Conservation (phyloP, 2,113 vertebrate species). For the Cichladusa arquata region DNA sequence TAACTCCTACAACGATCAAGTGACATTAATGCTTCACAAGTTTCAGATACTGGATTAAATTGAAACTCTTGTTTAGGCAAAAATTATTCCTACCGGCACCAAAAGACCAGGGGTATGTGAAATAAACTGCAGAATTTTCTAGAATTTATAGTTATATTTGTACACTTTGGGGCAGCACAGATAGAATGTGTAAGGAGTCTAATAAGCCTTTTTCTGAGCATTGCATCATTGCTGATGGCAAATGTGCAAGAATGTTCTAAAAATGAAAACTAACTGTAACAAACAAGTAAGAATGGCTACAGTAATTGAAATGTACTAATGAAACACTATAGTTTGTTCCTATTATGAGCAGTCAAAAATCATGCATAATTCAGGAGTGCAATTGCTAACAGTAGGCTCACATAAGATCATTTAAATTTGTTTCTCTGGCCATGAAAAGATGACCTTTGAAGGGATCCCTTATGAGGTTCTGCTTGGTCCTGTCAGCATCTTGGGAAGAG, state of each 20-base stretch:
- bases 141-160: neutral
- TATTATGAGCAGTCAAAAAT: constrained; percentile 31
- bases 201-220: neutral
- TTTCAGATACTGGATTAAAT: constrained; percentile 12
- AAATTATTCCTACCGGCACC: neutral
- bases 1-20: constrained; percentile 51
- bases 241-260: neutral
- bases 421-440: constrained; percentile 22
- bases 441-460: constrained; percentile 57
- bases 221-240: neutral
- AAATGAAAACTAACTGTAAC: constrained; percentile 5
- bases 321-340: constrained; percentile 35
- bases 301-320: constrained; percentile 41
- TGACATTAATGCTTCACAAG: constrained; percentile 3
- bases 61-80: neutral
- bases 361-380: constrained; percentile 42
- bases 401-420: constrained; percentile 29
- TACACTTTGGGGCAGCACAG: neutral
- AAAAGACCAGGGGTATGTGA: neutral
- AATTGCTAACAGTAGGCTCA: neutral
- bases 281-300: neutral
- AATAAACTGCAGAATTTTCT: neutral
- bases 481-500: neutral
- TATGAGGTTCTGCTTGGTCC: constrained; percentile 11
- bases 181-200: neutral